Conservation (phyloP, 2,797 vertebrate genomes). For the Nannoperca australis region DNA sequence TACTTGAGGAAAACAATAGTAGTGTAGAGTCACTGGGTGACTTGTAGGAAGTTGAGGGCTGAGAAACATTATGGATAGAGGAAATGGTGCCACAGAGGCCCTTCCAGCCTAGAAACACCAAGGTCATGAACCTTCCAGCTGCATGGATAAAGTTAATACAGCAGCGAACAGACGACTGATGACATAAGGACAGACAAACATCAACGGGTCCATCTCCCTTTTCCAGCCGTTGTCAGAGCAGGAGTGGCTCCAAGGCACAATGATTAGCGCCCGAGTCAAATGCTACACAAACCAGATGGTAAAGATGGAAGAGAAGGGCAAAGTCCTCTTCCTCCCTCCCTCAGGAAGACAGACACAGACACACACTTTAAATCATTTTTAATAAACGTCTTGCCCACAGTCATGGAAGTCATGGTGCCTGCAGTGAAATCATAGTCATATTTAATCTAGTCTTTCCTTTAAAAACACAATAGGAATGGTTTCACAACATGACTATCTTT, state of each 20-base stretch:
- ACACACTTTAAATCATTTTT: conserved; percentile 29
- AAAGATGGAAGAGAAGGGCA: conserved; percentile 49
- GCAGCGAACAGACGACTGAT: conserved; percentile 25
- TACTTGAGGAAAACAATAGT: background rate
- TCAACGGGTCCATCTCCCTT: conserved; percentile 60
- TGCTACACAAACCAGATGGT: conserved; percentile 76
- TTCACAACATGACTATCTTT: conserved; percentile 34
- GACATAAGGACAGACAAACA: conserved; percentile 54
- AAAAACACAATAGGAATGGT: conserved; percentile 38
- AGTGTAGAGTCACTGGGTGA: background rate
- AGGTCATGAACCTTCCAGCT: conserved; percentile 63
- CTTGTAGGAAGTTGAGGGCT: conserved; percentile 3
- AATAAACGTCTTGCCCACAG: conserved; percentile 34
- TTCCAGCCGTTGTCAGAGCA: conserved; percentile 71
- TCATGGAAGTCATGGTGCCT: conserved; percentile 8
- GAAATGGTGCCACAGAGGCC: conserved; percentile 17
- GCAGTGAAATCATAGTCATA: conserved; percentile 17
- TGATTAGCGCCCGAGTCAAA: conserved; percentile 73
- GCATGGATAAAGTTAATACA: conserved; percentile 45
- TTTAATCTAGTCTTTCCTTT: conserved; percentile 11
- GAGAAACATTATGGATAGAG: conserved; percentile 11
- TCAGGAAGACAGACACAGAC: conserved; percentile 13
- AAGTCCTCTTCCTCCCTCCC: conserved; percentile 34
- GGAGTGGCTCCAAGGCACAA: conserved; percentile 42
- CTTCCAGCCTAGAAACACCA: conserved; percentile 43